Base-by-base conservation (phyloP, 2,888 invertebrate genomes). In the Metacarcinus magister region DNA sequence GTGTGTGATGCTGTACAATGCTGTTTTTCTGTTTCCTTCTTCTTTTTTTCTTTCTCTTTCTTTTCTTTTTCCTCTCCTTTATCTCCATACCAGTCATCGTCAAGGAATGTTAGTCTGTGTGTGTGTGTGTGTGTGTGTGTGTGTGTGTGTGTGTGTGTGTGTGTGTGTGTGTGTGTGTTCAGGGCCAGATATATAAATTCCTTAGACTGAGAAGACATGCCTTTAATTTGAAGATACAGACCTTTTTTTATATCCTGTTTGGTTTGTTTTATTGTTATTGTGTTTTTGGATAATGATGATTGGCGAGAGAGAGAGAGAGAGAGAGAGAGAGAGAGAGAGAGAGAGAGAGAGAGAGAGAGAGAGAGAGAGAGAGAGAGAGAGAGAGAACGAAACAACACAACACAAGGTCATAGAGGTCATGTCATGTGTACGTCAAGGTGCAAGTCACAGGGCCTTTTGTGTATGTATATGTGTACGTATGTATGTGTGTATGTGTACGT, bases 41-140 rank as follows among this genome's bases (percentile, higher is more conserved):
- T 54, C 54, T 54, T 19, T 75, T 7, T 28, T 4, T 75, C 5
- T n/a, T 0, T 75, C 5, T 75, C 5, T 75, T 4, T n/a, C 8
- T n/a, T 23, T 75, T 23, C n/a, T 7, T 75, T 23, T 75, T 23
- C n/a, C 8, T 75, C 28, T n/a, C 23, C 7, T 5, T 67, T 19
- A 43, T n/a, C 82, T 28, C 32, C 13, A n/a, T 7, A n/a, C n/a
- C 82, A n/a, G 82, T 82, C 82, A 82, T 10, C 82, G 82, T 32
- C n/a, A 82, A 82, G 28, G 82, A 82, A 82, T 82, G 82, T 82
- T n/a, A n/a, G 82, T 82, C n/a, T 91, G 91, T 91, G n/a, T 91
- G 46, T 46, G 44, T 46, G 91, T 91, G 46, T 91, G 91, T 82
- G 75, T 75, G 75, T 75, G 75, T 90, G 90, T 90, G 90, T 90